These are phyloP conservation scores for Yponomeuta evonymella DNA, from an alignment of 2,888 invertebrate species.

Conservation along the genomic window DNA sequence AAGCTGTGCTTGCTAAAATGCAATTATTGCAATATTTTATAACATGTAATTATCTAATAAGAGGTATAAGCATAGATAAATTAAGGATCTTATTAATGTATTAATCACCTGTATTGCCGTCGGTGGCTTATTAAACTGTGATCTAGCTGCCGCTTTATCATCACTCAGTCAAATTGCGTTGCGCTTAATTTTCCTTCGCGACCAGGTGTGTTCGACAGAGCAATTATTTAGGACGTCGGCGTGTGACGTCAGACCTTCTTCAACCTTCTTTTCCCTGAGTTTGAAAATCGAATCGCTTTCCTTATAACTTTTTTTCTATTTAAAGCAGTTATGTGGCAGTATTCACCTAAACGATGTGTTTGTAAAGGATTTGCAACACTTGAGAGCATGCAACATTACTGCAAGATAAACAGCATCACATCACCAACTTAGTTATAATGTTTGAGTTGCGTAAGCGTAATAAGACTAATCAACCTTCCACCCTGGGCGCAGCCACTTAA, in stretches of 20 bases:
- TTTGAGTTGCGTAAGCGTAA: constrained; percentile 40
- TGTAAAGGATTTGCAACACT: constrained; percentile 3
- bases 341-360: too few species aligned
- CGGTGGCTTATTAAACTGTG: constrained; percentile 65
- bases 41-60: too few species aligned
- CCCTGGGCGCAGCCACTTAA: constrained; percentile 59
- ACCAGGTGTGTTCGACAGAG: constrained; percentile 76
- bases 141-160: constrained; percentile 67
- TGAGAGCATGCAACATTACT: constrained; percentile 25
- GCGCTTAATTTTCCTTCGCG: constrained; percentile 74
- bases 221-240: constrained; percentile 74
- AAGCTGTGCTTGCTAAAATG: too few species aligned
- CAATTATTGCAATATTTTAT: too few species aligned
- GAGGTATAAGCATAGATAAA: too few species aligned
- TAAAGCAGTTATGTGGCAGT: too few species aligned
- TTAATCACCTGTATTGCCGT: constrained; percentile 61
- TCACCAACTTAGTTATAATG: constrained; percentile 35
- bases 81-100: constrained; percentile 40
- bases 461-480: constrained; percentile 51
- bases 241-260: constrained; percentile 55
- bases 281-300: neutral
- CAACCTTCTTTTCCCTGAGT: constrained; percentile 24
- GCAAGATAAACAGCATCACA: constrained; percentile 34
- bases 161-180: constrained; percentile 76
- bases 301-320: neutral